Conservation (phyloP, 1,140 invertebrate species). For the Hormaphis cornu region DNA sequence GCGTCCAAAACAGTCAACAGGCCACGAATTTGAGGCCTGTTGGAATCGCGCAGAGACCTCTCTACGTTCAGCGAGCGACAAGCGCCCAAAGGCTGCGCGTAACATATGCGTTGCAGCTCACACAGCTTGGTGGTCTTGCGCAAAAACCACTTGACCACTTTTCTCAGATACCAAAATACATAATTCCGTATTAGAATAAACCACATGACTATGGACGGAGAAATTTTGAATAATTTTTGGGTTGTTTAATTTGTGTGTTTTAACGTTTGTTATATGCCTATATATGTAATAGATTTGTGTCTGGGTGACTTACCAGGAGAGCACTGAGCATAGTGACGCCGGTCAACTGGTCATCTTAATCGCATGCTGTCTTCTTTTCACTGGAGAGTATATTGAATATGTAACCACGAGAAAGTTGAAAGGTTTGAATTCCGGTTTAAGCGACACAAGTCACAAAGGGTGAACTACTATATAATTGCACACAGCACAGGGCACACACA, state of each 20-base stretch:
- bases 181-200: constrained; percentile 44
- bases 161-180: constrained; percentile 58
- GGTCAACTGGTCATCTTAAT: background rate
- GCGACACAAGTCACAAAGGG: too few species aligned
- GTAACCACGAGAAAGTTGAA: too few species aligned
- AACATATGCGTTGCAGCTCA: constrained; percentile 85
- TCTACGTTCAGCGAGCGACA: constrained; percentile 62
- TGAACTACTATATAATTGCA: too few species aligned
- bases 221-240: background rate
- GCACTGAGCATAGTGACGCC: background rate
- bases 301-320: constrained; percentile 21
- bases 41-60: constrained; percentile 59
- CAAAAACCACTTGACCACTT: constrained; percentile 79
- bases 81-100: constrained; percentile 64
- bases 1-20: constrained; percentile 59
- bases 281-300: constrained; percentile 13
- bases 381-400: too few species aligned
- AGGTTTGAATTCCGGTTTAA: too few species aligned
- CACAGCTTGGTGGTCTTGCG: constrained; percentile 73
- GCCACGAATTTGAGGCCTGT: constrained; percentile 55
- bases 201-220: constrained; percentile 38
- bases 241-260: too few species aligned
- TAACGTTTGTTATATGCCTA: constrained; percentile 10
- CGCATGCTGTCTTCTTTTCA: too few species aligned
- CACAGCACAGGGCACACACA: too few species aligned